These are phyloP conservation scores for Acrocephalus scirpaceus DNA, from an alignment of 2,797 vertebrate genomes.

Conservation along the genomic window DNA sequence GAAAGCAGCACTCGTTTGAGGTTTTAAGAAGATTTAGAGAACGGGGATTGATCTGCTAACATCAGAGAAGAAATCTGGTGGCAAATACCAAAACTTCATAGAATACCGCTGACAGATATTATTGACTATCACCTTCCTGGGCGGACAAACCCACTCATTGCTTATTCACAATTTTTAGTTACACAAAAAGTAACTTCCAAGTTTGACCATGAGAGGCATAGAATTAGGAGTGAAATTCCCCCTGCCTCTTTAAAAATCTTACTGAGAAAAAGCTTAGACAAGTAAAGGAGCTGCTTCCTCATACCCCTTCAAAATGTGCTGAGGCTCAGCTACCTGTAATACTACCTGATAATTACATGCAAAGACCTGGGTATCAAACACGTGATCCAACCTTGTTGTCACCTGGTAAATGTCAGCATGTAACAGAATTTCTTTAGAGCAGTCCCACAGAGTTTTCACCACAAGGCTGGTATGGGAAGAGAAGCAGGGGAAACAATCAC, in stretches of 20 bases:
- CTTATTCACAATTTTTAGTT: neutral
- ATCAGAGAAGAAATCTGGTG: slow-evolving; percentile 57
- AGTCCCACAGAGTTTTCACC: slow-evolving; percentile 27
- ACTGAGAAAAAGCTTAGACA: neutral
- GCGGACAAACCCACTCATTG: neutral
- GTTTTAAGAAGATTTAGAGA: slow-evolving; percentile 66
- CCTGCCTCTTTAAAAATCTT: slow-evolving; percentile 23
- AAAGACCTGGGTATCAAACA: slow-evolving; percentile 67
- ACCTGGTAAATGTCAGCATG: slow-evolving; percentile 75
- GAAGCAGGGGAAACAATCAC: neutral
- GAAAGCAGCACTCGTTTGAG: slow-evolving; percentile 57
- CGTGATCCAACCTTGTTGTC: slow-evolving; percentile 68
- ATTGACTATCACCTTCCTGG: neutral
- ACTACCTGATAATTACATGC: slow-evolving; percentile 76
- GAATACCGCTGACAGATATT: neutral
- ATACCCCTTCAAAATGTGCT: slow-evolving; percentile 56
- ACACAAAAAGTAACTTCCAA: neutral
- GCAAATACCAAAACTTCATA: slow-evolving; percentile 33
- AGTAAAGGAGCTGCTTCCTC: slow-evolving; percentile 33
- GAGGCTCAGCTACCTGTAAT: slow-evolving; percentile 66
- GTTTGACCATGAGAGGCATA: neutral
- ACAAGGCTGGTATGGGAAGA: neutral
- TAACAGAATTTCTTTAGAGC: slow-evolving; percentile 67
- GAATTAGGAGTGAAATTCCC: neutral
- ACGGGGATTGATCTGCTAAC: slow-evolving; percentile 44